These are phyloP conservation scores for Nebria ingens DNA, from an alignment of 1,140 invertebrate species.

Conservation along the genomic window DNA sequence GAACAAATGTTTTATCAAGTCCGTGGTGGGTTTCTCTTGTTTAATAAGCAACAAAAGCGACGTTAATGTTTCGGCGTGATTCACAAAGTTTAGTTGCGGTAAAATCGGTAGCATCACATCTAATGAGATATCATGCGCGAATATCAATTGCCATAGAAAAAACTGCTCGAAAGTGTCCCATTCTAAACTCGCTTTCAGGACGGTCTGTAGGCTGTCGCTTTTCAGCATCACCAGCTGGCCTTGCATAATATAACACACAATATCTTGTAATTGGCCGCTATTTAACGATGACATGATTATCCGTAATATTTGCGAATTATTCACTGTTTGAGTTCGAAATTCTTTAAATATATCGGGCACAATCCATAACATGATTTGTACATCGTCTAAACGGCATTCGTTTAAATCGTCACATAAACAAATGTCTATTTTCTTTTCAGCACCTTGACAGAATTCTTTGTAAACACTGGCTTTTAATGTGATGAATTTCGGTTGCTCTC, in stretches of 20 bases:
- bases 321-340: slow-evolving; percentile 76
- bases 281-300: slow-evolving; percentile 83
- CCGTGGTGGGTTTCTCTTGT: slow-evolving; percentile 80
- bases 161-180: slow-evolving; percentile 98
- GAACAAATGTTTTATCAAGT: slow-evolving; percentile 75
- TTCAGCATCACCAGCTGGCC: slow-evolving; percentile 75
- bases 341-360: slow-evolving; percentile 85
- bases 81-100: slow-evolving; percentile 75
- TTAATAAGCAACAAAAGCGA: slow-evolving; percentile 82
- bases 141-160: slow-evolving; percentile 90
- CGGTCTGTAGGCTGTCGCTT: slow-evolving; percentile 55
- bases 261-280: slow-evolving; percentile 75
- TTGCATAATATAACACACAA: slow-evolving; percentile 84
- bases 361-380: slow-evolving; percentile 77
- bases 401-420: slow-evolving; percentile 71
- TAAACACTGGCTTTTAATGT: slow-evolving; percentile 77
- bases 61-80: slow-evolving; percentile 87
- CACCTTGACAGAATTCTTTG: slow-evolving; percentile 72
- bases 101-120: slow-evolving; percentile 83
- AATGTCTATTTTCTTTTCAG: slow-evolving; percentile 66
- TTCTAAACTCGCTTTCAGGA: slow-evolving; percentile 70
- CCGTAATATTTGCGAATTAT: slow-evolving; percentile 75
- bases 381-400: slow-evolving; percentile 80
- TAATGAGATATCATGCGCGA: slow-evolving; percentile 84
- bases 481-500: slow-evolving; percentile 44